Evolutionary conservation across 2,113 vertebrate species (phyloP).

Genomic region (Stigmatopora nigra): DNA sequence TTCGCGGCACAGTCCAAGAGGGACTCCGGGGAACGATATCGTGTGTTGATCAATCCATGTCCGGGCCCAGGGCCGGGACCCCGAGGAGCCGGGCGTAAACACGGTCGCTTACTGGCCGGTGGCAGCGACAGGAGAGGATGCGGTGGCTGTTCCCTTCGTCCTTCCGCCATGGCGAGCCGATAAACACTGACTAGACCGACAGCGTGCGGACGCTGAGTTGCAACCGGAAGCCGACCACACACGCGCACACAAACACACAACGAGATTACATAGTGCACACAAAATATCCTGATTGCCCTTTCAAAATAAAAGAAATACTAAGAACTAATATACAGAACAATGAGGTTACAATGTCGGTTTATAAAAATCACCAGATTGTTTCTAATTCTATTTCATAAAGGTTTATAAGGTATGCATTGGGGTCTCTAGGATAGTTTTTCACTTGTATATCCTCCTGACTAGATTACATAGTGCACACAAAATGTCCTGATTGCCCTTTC

Average conservation of each 20-base stretch:
- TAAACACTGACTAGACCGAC: conserved; percentile 70
- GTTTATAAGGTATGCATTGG: too few relatives aligned
- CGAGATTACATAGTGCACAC: neutral
- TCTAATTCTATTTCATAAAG: too few relatives aligned
- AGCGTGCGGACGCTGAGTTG: conserved; percentile 46
- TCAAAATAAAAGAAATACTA: conserved; percentile 55
- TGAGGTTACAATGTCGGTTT: too few relatives aligned
- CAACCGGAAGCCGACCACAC: conserved; percentile 48
- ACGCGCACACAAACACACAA: neutral
- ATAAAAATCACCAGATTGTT: too few relatives aligned
- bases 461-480: conserved; percentile 1
- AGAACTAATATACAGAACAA: neutral
- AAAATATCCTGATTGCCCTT: conserved; percentile 13
- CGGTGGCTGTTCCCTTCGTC: conserved; percentile 81
- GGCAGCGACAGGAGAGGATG: conserved; percentile 73
- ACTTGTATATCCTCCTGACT: too few relatives aligned
- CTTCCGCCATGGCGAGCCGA: conserved; percentile 93
- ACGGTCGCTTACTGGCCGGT: conserved; percentile 82
- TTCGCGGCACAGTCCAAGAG: conserved; percentile 91
- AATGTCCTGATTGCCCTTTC: conserved; percentile 24
- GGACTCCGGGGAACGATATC: conserved; percentile 81
- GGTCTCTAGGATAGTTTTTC: too few relatives aligned
- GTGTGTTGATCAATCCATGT: conserved; percentile 64
- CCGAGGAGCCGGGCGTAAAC: conserved; percentile 74
- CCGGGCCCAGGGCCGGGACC: conserved; percentile 72